Conservation (phyloP, 2,113 vertebrate species). For the Neofelis nebulosa region DNA sequence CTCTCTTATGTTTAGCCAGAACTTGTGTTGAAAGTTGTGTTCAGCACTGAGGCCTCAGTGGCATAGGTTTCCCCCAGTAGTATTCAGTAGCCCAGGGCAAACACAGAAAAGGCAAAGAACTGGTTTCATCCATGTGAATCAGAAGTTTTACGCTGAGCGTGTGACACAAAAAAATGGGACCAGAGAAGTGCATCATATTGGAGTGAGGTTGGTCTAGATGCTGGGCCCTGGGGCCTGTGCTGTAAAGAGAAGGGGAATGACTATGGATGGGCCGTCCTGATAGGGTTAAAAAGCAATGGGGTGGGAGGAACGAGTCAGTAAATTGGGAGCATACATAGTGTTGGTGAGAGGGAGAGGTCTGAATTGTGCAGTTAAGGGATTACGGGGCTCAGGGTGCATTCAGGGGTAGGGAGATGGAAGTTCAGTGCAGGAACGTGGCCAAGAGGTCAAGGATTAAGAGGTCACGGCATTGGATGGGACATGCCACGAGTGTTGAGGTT, state of each 20-base stretch:
- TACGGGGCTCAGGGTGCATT: no score
- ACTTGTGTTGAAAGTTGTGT: neutral
- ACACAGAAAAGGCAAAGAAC: neutral
- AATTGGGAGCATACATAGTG: neutral
- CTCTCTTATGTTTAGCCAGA: neutral
- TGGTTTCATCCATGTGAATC: neutral
- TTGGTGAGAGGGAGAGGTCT: neutral
- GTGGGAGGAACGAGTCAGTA: neutral
- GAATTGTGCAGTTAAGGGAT: neutral
- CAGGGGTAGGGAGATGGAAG: neutral
- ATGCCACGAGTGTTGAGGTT: fast-evolving
- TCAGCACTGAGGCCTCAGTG: neutral
- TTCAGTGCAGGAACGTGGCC: neutral
- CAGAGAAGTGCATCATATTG: neutral
- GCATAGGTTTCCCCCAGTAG: no score
- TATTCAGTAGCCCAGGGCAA: neutral
- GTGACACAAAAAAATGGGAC: neutral
- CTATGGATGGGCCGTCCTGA: neutral
- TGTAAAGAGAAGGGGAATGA: neutral
- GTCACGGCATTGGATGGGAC: neutral
- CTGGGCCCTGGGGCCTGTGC: neutral
- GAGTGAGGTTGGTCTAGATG: neutral
- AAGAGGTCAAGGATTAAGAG: neutral
- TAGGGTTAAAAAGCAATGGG: neutral
- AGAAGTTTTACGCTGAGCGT: neutral